Base-by-base conservation (phyloP, 2,888 invertebrate genomes). In the Diloba caeruleocephala region DNA sequence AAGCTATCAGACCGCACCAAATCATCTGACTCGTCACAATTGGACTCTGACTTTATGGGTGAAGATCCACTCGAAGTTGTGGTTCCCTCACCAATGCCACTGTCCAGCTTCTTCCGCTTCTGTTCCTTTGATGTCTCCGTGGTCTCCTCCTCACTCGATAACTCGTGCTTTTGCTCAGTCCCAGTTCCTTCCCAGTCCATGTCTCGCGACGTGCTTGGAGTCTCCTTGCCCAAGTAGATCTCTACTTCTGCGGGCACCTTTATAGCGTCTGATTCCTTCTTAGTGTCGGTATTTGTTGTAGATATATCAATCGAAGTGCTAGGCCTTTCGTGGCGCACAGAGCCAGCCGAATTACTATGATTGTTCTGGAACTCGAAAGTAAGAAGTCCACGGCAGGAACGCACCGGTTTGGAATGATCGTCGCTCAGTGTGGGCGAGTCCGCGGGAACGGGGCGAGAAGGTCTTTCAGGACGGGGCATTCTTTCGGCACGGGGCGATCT, bases 31-130 rank as follows among this genome's bases (percentile, higher is more conserved):
- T 59, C 63, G 13, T 77, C 78, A 3, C 52, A 70, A 34, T 64
- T 65, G 8, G 74, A 43, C 46, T 75, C 75, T 7, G 79, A 65
- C 62, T 77, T 78, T 51, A 52, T 50, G 9, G 79, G 74, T 8
- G 85, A 80, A 8, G 84, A 78, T 2, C 75, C 78, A 37, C 75
- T 78, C 33, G 81, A 73, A 1, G 86, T 80, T 9, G 76, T 6
- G 82, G 84, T 21, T 77, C 77, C 70, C 32, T 95, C 95, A 0
- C 94, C 95, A 43, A 95, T 90, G 0, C 95, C 95, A 59, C 95
- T 95, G 76, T 96, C 95, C 34, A 95, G 84, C 82, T 95, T 96
- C 78, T 95, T 94, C 8, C 95, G 72, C 70, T 88, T 88, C 45
- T 75, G 42, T 28, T 59, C 63, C 28, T 67, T 69, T 0, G 66